Conservation (phyloP, 2,888 invertebrate species). For the Tipula helvola region DNA sequence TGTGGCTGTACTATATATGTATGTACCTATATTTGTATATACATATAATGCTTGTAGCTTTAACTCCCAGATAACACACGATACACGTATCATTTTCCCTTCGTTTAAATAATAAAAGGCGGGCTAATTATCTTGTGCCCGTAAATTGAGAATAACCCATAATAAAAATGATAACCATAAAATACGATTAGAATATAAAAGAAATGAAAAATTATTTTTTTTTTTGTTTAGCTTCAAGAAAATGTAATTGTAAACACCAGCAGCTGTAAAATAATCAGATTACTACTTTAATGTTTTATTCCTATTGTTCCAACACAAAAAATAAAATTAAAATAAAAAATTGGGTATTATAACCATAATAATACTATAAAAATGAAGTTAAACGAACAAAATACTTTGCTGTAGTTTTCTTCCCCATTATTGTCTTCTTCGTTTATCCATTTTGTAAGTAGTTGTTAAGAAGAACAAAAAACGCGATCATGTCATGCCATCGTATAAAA, state of each 20-base stretch:
- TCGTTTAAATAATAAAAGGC: not conserved
- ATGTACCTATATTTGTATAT: too few relatives aligned
- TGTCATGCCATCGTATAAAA: conserved; percentile 7
- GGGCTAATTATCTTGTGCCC: not conserved
- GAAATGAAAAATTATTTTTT: not conserved
- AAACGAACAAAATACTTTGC: not conserved
- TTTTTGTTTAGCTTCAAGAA: not conserved
- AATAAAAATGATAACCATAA: not conserved
- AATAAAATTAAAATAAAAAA: not conserved
- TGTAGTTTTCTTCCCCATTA: not conserved
- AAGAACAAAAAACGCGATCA: not conserved
- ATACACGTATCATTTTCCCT: not conserved
- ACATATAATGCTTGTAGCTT: not conserved
- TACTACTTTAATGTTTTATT: not conserved
- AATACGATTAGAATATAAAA: not conserved
- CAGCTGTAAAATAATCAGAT: conserved; percentile 6
- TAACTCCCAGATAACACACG: not conserved
- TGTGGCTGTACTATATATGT: not conserved
- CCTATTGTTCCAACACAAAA: not conserved
- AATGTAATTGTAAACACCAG: conserved; percentile 5
- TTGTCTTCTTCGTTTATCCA: not conserved
- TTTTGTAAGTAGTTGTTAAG: not conserved
- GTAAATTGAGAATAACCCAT: not conserved
- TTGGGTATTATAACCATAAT: not conserved
- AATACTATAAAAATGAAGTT: not conserved